phyloP scores from a whole-genome alignment of 2,113 vertebrate genomes.

The Bos indicus region DNA sequence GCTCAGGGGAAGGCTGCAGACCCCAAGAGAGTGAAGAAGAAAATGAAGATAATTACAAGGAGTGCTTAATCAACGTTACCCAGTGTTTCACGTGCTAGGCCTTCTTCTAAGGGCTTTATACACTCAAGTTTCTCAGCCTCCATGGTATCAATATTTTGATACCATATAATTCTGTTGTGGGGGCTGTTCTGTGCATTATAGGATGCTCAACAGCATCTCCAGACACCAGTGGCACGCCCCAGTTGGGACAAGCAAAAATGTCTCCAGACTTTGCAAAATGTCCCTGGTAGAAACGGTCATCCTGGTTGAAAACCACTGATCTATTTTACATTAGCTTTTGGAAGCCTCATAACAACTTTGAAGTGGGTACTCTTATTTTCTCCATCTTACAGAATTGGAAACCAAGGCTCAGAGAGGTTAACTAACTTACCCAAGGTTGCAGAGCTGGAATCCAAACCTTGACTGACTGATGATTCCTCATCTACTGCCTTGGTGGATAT shows the following conservation, averaged over 20 bases:
- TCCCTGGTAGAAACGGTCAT: neutral
- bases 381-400: neutral
- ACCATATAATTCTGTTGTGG: neutral
- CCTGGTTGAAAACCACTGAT: neutral
- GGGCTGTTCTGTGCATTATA: neutral
- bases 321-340: neutral
- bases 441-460: neutral
- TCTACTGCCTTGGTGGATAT: neutral
- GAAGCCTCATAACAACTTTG: neutral
- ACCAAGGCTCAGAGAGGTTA: neutral
- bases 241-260: neutral
- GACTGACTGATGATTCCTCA: neutral
- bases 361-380: neutral
- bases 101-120: neutral
- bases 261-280: neutral
- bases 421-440: neutral
- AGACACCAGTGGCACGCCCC: neutral
- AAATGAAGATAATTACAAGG: neutral
- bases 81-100: rapidly evolving
- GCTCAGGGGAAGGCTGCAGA: neutral
- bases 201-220: neutral
- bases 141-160: rapidly evolving
- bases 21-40: neutral
- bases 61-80: neutral
- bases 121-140: neutral